phyloP scores from a whole-genome alignment of 2,888 invertebrate species.

The Drosophila neotestacea region DNA sequence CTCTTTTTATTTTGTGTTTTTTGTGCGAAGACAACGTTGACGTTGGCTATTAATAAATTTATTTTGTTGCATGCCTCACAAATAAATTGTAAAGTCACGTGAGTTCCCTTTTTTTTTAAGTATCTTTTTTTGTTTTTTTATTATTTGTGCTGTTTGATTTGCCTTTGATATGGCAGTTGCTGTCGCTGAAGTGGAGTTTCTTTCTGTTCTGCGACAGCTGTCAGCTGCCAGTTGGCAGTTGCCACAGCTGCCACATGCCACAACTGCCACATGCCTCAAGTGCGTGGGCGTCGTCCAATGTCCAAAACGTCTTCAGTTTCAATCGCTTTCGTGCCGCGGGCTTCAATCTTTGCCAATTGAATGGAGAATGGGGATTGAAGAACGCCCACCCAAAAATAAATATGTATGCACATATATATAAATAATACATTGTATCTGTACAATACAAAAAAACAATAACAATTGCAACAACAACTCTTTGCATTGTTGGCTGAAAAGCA shows the following conservation, averaged over 20 bases:
- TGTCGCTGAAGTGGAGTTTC: constrained; percentile 13
- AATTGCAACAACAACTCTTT: constrained; percentile 28
- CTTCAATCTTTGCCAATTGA: constrained; percentile 66
- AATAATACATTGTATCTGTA: constrained; percentile 46
- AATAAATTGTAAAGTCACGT: constrained; percentile 77
- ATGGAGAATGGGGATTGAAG: constrained; percentile 35
- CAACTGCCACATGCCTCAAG: constrained; percentile 44
- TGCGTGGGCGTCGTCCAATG: constrained; percentile 60
- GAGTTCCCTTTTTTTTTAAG: constrained; percentile 35
- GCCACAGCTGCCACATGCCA: constrained; percentile 13
- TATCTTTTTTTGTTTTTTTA: constrained; percentile 4
- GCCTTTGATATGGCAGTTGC: constrained; percentile 59
- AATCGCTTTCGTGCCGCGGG: constrained; percentile 58
- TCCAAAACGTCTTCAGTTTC: constrained; percentile 72
- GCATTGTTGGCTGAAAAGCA: constrained; percentile 62
- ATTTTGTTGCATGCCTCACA: constrained; percentile 69
- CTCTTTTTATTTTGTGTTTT: constrained; percentile 38
- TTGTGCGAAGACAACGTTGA: constrained; percentile 41
- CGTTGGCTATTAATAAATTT: constrained; percentile 75
- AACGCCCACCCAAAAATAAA: constrained; percentile 51
- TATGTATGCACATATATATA: neutral
- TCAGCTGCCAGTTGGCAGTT: constrained; percentile 58
- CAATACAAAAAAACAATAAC: constrained; percentile 33
- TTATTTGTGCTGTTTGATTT: constrained; percentile 55
- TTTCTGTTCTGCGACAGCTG: constrained; percentile 66